phyloP scores from a whole-genome alignment of 2,113 vertebrate species.

The Pycnonotus jocosus region DNA sequence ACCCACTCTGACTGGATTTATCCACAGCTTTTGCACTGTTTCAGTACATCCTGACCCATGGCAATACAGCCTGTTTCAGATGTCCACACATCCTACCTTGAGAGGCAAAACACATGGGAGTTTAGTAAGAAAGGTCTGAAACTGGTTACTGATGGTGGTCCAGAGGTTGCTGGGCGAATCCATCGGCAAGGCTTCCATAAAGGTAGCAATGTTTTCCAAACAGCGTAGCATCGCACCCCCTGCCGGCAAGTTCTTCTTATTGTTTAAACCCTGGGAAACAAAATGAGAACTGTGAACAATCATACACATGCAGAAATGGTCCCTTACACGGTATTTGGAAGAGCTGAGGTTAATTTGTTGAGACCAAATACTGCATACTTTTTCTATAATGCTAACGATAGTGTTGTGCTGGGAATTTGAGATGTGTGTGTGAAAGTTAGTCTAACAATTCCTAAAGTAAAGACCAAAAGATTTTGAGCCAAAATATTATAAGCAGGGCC shows the following conservation, averaged over 20 bases:
- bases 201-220: slow-evolving; percentile 94
- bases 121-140: slow-evolving; percentile 96
- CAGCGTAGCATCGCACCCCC: slow-evolving; percentile 96
- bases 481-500: not conserved
- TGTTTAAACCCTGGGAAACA: slow-evolving; percentile 89
- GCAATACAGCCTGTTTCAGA: not conserved
- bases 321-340: not conserved
- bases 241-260: slow-evolving; percentile 95
- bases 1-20: not conserved
- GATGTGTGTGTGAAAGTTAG: not conserved
- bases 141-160: slow-evolving; percentile 97
- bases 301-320: not conserved
- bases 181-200: slow-evolving; percentile 98
- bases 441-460: not conserved
- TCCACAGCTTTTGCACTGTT: not conserved
- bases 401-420: not conserved
- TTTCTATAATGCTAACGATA: not conserved
- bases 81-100: slow-evolving; percentile 78
- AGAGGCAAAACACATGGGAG: slow-evolving; percentile 93
- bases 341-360: not conserved
- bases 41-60: not conserved
- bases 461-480: not conserved
- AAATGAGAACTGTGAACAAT: not conserved
- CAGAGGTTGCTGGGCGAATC: slow-evolving; percentile 98
- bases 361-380: not conserved